phyloP scores from a whole-genome alignment of 2,797 vertebrate species.

The Pangasius macronema region DNA sequence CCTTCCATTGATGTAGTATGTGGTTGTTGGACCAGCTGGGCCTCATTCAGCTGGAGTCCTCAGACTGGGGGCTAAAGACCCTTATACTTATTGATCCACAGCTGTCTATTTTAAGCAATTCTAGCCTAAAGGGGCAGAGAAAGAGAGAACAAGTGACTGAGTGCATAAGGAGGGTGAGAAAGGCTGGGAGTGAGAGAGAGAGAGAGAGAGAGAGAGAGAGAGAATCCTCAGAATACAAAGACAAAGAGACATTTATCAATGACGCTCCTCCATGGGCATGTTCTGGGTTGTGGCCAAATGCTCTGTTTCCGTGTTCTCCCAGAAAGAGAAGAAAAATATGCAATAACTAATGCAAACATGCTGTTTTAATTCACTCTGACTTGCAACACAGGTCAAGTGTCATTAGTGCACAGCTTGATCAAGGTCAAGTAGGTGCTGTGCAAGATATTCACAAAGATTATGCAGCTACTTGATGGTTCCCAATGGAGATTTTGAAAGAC shows the following conservation, averaged over 20 bases:
- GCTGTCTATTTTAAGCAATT: conserved; percentile 72
- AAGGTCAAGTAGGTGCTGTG: not conserved
- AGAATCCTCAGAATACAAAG: conserved; percentile 45
- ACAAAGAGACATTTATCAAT: conserved; percentile 46
- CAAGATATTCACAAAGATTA: not conserved
- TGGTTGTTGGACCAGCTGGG: not conserved
- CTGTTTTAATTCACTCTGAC: conserved; percentile 12
- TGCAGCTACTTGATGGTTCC: not conserved
- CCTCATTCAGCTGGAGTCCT: conserved; percentile 41
- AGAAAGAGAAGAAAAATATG: conserved; percentile 13
- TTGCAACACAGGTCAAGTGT: conserved; percentile 7
- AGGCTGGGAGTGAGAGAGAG: conserved; percentile 48
- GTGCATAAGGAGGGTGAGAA: conserved; percentile 48
- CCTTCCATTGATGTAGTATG: not conserved
- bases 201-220: conserved; percentile 61
- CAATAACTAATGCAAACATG: conserved; percentile 21
- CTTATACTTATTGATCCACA: conserved; percentile 75
- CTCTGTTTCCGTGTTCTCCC: conserved; percentile 31
- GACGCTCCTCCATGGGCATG: conserved; percentile 34
- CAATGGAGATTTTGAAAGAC: not conserved
- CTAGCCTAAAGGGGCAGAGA: conserved; percentile 50
- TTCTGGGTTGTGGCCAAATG: conserved; percentile 48
- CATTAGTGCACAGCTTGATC: conserved; percentile 16
- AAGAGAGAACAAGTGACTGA: conserved; percentile 46
- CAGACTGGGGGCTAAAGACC: conserved; percentile 55